A percentile compares a stretch with the other conserved stretches of the same genome.
Conservation (phyloP, 2,888 invertebrate genomes). For the Sialis lutaria region DNA sequence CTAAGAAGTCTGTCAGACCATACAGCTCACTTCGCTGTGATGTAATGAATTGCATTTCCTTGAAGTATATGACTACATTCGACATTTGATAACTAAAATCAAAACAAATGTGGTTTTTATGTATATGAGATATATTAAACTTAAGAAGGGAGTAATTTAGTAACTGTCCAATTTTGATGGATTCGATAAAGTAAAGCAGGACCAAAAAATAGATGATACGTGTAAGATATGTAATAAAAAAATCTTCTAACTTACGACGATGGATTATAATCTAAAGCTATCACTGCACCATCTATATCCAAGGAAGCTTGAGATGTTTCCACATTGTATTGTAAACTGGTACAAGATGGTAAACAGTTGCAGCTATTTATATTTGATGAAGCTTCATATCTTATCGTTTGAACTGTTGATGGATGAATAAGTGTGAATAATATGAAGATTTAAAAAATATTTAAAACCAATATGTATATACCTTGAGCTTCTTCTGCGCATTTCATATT, state of each 20-base stretch:
- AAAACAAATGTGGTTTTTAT: too few relatives aligned
- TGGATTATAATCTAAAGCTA: too few relatives aligned
- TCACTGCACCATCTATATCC: neutral
- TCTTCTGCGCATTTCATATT: slow-evolving; percentile 20
- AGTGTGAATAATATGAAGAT: neutral
- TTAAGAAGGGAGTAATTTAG: too few relatives aligned
- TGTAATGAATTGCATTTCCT: slow-evolving; percentile 14
- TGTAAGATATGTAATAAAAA: too few relatives aligned
- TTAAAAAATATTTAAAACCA: neutral
- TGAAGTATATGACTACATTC: slow-evolving; percentile 13
- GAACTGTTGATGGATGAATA: neutral
- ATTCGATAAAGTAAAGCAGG: too few relatives aligned
- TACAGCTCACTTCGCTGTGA: slow-evolving; percentile 14
- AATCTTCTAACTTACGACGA: too few relatives aligned
- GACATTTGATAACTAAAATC: slow-evolving; percentile 9
- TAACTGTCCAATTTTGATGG: too few relatives aligned
- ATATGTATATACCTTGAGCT: slow-evolving; percentile 17
- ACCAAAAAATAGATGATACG: too few relatives aligned
- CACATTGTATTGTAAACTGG: slow-evolving; percentile 14
- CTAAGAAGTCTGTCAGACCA: slow-evolving; percentile 38
- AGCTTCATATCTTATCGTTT: neutral
- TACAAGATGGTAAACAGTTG: slow-evolving; percentile 16
- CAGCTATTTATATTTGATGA: slow-evolving; percentile 8
- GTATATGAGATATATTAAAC: too few relatives aligned
- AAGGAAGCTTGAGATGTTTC: slow-evolving; percentile 14